phyloP scores from a whole-genome alignment of 92 coral and sea anemone genomes.

The Phenganax marumi region DNA sequence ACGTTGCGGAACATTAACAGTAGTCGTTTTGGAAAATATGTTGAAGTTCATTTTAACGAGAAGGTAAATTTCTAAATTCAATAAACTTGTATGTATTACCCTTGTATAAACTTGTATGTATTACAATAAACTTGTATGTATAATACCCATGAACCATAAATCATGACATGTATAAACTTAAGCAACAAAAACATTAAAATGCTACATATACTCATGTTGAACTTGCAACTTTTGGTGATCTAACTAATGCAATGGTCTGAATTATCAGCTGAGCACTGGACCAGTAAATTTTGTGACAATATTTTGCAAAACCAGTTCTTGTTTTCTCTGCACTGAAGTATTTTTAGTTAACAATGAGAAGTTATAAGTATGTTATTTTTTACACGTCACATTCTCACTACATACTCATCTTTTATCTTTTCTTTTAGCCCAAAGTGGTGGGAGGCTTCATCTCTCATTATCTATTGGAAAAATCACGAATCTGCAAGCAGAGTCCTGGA shows the following conservation, averaged over 20 bases:
- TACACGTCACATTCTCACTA: not conserved
- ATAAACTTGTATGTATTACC: not conserved
- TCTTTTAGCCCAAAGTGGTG: constrained; percentile 74
- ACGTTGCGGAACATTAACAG: constrained; percentile 90
- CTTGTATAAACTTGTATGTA: too few relatives aligned
- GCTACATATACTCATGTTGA: too few relatives aligned
- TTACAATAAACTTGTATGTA: not conserved
- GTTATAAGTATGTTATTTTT: not conserved
- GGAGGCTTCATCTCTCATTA: constrained; percentile 98
- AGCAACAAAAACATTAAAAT: too few relatives aligned
- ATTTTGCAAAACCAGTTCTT: too few relatives aligned
- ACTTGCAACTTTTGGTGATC: too few relatives aligned
- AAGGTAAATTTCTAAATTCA: constrained; percentile 59
- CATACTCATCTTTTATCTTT: constrained; percentile 4
- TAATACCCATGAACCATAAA: not conserved
- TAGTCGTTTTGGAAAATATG: constrained; percentile 96
- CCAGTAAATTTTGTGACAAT: too few relatives aligned
- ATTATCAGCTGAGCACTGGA: too few relatives aligned
- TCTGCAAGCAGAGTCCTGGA: constrained; percentile 94
- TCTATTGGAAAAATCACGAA: constrained; percentile 92
- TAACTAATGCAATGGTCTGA: too few relatives aligned
- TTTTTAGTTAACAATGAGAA: too few relatives aligned
- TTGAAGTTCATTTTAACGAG: constrained; percentile 94
- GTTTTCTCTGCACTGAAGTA: too few relatives aligned
- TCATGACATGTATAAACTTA: too few relatives aligned